These are phyloP conservation scores for Pollimyrus isidori DNA, from an alignment of 2,113 vertebrate genomes.

Conservation along the genomic window DNA sequence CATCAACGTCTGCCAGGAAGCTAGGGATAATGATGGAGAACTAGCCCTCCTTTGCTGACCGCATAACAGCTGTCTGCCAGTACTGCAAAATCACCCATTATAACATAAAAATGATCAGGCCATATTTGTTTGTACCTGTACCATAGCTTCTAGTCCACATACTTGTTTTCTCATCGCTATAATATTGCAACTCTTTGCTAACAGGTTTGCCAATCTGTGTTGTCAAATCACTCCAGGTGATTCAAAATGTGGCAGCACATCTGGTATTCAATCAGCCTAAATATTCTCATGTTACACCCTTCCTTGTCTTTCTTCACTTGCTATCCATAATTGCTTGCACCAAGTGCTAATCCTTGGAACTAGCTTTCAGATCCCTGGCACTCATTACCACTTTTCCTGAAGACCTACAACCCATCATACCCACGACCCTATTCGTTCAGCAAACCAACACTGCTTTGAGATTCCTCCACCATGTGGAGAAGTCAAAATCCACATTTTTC, in stretches of 20 bases:
- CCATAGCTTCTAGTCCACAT: background rate
- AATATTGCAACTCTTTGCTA: background rate
- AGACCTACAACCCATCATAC: background rate
- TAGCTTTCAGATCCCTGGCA: background rate
- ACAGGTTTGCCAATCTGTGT: background rate
- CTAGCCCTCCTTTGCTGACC: background rate
- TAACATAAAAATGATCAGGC: background rate
- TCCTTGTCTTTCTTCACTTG: background rate
- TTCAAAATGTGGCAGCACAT: background rate
- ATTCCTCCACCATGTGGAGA: background rate
- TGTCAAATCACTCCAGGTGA: too few species aligned
- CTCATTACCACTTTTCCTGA: background rate
- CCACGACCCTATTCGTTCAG: background rate
- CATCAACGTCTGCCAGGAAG: background rate
- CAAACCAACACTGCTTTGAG: background rate
- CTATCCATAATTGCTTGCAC: background rate
- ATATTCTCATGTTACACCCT: background rate
- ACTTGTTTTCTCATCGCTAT: background rate
- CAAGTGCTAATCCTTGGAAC: background rate
- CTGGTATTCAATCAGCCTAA: background rate
- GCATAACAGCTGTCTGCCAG: background rate
- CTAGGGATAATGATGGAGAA: background rate
- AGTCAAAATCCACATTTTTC: background rate
- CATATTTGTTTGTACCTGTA: background rate
- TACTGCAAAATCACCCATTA: background rate